Conservation (phyloP, 2,113 vertebrate genomes). For the Syngnathus scovelli region DNA sequence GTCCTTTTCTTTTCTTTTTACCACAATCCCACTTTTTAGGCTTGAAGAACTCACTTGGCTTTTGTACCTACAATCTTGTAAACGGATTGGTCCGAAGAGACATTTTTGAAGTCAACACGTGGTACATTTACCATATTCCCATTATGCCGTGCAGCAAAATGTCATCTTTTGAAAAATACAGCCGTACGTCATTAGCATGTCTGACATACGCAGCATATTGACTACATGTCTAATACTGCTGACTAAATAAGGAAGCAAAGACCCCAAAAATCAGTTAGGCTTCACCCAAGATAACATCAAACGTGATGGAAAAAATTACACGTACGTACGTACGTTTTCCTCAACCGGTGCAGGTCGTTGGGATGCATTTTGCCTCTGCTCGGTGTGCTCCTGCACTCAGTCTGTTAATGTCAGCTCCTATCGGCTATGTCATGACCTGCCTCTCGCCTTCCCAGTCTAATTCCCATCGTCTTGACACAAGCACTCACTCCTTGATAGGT, state of each 20-base stretch:
- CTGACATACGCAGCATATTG: background rate
- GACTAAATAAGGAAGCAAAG: no score
- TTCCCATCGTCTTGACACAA: constrained; percentile 40
- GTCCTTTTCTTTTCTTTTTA: no score
- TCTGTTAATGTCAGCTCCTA: constrained; percentile 32
- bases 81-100: background rate
- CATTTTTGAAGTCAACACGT: no score
- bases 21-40: background rate
- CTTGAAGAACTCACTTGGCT: background rate
- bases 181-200: background rate
- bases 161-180: no score
- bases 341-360: constrained; percentile 19
- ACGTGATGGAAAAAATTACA: constrained; percentile 13
- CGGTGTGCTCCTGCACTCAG: constrained; percentile 14
- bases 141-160: no score
- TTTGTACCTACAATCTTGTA: no score
- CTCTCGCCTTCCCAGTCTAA: constrained; percentile 34
- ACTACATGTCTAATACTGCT: no score
- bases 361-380: constrained; percentile 9
- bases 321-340: background rate
- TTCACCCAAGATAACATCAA: background rate
- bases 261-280: no score
- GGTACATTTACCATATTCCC: no score
- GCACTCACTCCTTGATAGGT: constrained; percentile 32
- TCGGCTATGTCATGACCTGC: constrained; percentile 29